A percentile compares a stretch with the other conserved stretches of the same genome.
phyloP scores from a whole-genome alignment of 2,113 vertebrate species.

The Callionymus lyra region DNA sequence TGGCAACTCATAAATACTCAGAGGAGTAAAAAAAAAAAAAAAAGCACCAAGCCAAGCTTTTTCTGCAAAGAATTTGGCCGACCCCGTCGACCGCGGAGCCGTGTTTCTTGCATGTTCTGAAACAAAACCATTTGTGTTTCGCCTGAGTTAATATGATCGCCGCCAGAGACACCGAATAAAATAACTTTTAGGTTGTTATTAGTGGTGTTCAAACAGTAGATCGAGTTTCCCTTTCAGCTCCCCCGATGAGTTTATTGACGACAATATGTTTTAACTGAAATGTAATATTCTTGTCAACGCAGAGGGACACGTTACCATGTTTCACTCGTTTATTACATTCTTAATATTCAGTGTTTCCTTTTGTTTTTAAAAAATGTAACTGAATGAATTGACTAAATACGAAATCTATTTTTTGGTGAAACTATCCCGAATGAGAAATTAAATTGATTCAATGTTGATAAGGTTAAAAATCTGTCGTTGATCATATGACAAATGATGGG shows the following conservation, averaged over 20 bases:
- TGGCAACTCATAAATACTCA: constrained; percentile 16
- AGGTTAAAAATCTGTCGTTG: too few relatives aligned
- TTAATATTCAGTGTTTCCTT: constrained; percentile 8
- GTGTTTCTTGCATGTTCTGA: constrained; percentile 46
- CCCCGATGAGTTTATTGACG: constrained; percentile 10
- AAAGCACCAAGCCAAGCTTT: constrained; percentile 6
- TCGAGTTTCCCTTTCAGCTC: constrained; percentile 15
- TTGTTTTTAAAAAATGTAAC: too few relatives aligned
- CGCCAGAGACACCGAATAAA: constrained; percentile 48
- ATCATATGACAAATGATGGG: too few relatives aligned
- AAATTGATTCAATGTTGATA: too few relatives aligned
- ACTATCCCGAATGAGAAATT: too few relatives aligned
- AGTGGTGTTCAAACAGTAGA: constrained; percentile 34
- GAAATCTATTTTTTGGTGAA: too few relatives aligned
- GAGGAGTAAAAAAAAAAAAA: constrained; percentile 11
- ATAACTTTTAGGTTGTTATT: constrained; percentile 34
- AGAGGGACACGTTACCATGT: constrained; percentile 13
- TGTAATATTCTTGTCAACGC: constrained; percentile 19
- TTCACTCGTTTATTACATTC: not conserved
- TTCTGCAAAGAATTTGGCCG: constrained; percentile 27
- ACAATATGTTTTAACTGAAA: constrained; percentile 9
- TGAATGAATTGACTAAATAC: too few relatives aligned
- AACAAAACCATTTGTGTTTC: constrained; percentile 48
- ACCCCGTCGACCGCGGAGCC: constrained; percentile 31
- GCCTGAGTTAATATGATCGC: constrained; percentile 50